phyloP scores from a whole-genome alignment of 2,797 vertebrate species.

The Amblyraja radiata region DNA sequence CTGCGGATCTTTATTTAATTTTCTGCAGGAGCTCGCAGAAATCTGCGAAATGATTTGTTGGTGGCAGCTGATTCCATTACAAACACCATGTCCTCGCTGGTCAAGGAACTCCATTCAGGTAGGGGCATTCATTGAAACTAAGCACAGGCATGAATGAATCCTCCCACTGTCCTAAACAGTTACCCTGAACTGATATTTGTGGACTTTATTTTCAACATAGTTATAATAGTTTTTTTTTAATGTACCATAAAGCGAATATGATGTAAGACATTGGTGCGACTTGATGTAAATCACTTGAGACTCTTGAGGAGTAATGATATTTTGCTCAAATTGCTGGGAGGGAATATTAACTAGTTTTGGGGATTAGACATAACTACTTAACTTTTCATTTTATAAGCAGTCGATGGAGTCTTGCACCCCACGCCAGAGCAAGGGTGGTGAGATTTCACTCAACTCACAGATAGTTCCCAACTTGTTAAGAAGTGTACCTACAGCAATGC shows the following conservation, averaged over 20 bases:
- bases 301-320: background rate
- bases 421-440: background rate
- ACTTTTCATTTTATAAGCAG: background rate
- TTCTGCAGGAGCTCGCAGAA: slow-evolving; percentile 78
- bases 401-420: too few relatives aligned
- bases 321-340: too few relatives aligned
- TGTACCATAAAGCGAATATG: background rate
- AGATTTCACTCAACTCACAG: background rate
- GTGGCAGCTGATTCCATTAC: slow-evolving; percentile 96
- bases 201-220: background rate
- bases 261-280: background rate
- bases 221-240: background rate
- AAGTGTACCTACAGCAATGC: background rate
- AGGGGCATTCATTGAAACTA: slow-evolving; percentile 40
- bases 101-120: slow-evolving; percentile 97
- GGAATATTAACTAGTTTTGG: background rate
- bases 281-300: background rate
- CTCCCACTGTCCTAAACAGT: background rate
- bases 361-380: background rate
- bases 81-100: slow-evolving; percentile 93
- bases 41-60: slow-evolving; percentile 88
- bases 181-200: background rate
- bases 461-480: background rate
- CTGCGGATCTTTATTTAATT: slow-evolving; percentile 19
- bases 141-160: too few relatives aligned